These are phyloP conservation scores for Tragelaphus imberbis DNA, from an alignment of 2,113 vertebrate species.

Conservation along the genomic window DNA sequence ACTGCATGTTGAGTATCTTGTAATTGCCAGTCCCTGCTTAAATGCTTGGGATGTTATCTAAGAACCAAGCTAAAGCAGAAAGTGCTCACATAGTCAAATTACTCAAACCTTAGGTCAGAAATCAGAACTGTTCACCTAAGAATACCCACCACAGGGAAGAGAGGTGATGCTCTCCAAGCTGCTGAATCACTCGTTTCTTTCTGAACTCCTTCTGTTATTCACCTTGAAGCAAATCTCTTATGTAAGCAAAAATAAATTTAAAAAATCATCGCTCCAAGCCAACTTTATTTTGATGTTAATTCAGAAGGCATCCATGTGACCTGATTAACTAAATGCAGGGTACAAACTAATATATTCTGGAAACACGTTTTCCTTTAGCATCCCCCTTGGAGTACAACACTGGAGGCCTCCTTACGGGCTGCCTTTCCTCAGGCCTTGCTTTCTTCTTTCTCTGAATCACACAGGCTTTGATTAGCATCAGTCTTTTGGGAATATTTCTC, in stretches of 20 bases:
- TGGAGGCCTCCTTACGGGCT: not conserved
- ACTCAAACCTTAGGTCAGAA: not conserved
- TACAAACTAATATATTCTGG: not conserved
- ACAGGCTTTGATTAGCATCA: constrained; percentile 34
- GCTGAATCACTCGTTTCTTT: not conserved
- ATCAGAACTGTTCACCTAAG: not conserved
- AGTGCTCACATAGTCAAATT: accelerated
- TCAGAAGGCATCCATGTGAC: not conserved
- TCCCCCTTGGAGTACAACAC: not conserved
- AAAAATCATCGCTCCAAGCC: not conserved
- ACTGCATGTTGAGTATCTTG: accelerated
- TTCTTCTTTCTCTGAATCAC: constrained; percentile 7
- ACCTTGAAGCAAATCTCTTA: not conserved
- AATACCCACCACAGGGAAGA: not conserved
- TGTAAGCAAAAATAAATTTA: not conserved
- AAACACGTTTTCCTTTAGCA: not conserved
- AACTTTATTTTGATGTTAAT: not conserved
- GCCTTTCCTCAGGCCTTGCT: not conserved
- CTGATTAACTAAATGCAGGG: not conserved
- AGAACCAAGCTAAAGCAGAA: not conserved
- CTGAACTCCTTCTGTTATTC: not conserved
- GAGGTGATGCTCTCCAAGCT: accelerated
- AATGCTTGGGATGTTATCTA: not conserved
- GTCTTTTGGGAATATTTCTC: constrained; percentile 24
- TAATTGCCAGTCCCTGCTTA: accelerated